These are phyloP conservation scores for Phoebastria nigripes DNA, from an alignment of 2,797 vertebrate genomes.

Conservation along the genomic window DNA sequence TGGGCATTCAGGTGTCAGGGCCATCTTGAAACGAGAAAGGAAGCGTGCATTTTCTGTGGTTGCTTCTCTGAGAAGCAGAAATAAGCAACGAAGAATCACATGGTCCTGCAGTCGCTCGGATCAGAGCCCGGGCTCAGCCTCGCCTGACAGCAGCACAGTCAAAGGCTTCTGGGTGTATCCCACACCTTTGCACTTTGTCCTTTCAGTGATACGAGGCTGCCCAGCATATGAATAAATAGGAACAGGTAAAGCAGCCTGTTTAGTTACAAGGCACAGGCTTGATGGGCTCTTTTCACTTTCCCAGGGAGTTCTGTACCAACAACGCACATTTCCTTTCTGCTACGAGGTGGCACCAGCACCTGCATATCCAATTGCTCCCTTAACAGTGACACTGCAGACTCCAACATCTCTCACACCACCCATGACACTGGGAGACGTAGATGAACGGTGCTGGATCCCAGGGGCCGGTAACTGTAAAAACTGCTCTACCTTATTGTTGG, in stretches of 20 bases:
- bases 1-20: neutral
- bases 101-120: fast-evolving
- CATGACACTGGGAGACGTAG: fast-evolving
- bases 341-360: neutral
- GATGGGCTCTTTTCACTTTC: neutral
- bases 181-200: neutral
- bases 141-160: neutral
- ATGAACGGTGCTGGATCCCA: neutral
- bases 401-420: neutral
- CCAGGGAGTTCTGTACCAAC: neutral
- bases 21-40: neutral
- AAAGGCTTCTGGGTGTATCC: neutral
- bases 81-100: neutral
- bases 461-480: neutral
- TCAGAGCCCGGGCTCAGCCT: neutral
- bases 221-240: fast-evolving
- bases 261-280: neutral
- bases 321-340: neutral
- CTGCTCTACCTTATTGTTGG: neutral
- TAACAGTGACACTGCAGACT: neutral
- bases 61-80: neutral
- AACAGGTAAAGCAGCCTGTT: neutral
- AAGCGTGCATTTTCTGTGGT: neutral
- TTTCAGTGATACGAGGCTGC: neutral
- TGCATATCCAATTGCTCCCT: neutral